Evolutionary conservation across 2,113 vertebrate genomes (phyloP).

Genomic region (Psephotus haematonotus): DNA sequence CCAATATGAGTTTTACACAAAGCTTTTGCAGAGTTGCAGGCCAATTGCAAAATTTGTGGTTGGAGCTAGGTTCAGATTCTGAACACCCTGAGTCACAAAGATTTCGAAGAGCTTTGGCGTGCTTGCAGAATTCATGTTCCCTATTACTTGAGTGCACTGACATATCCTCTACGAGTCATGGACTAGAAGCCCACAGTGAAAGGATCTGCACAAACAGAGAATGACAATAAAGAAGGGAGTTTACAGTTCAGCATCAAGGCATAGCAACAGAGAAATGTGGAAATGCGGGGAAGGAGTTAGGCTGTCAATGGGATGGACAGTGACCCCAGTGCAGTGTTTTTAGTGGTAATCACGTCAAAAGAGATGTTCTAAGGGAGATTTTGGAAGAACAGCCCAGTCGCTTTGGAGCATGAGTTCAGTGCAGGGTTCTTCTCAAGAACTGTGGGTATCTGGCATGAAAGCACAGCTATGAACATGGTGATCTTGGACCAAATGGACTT

Average conservation of each 20-base stretch:
- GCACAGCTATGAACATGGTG: background rate
- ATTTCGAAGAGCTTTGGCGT: slow-evolving; percentile 57
- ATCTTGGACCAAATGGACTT: background rate
- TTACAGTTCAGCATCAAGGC: slow-evolving; percentile 1
- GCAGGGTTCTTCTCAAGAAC: background rate
- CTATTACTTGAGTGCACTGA: slow-evolving; percentile 17
- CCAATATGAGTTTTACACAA: slow-evolving; percentile 20
- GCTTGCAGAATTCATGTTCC: slow-evolving; percentile 36
- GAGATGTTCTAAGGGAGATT: background rate
- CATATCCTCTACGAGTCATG: background rate
- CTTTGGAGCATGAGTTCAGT: background rate
- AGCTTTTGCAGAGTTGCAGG: background rate
- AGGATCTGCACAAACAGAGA: slow-evolving; percentile 5
- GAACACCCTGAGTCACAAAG: slow-evolving; percentile 28
- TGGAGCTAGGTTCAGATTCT: slow-evolving; percentile 44
- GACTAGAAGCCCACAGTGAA: background rate
- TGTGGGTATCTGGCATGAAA: background rate
- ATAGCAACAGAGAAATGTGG: background rate
- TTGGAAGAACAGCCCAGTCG: background rate
- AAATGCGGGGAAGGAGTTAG: background rate
- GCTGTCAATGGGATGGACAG: background rate
- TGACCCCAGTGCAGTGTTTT: background rate
- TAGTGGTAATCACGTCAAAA: background rate
- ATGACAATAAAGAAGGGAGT: slow-evolving; percentile 20
- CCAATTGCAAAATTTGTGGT: slow-evolving; percentile 30